Percentiles rank a stretch among this genome's conserved stretches.
These are phyloP conservation scores for Amblyteles armatorius DNA, from an alignment of 2,888 invertebrate genomes.

Conservation along the genomic window DNA sequence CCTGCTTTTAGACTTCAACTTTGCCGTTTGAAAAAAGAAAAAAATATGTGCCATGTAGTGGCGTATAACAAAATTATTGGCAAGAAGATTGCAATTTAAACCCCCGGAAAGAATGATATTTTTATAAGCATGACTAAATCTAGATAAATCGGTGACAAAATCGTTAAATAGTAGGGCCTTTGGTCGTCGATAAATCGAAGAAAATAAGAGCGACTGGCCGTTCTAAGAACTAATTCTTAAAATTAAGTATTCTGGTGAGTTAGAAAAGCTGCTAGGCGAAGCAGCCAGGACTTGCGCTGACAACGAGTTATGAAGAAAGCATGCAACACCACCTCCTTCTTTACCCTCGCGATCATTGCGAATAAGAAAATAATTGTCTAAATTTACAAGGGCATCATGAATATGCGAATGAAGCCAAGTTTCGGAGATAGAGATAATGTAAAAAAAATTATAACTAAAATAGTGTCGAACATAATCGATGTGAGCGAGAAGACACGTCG, in stretches of 20 bases:
- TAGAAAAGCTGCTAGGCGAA: no score
- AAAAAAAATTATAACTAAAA: not conserved
- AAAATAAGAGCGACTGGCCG: not conserved
- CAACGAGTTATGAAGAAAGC: conserved; percentile 29
- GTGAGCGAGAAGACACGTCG: not conserved
- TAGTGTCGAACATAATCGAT: not conserved
- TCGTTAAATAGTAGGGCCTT: not conserved
- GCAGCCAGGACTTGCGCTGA: no score
- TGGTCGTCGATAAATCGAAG: conserved; percentile 1
- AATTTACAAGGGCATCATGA: not conserved
- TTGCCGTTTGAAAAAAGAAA: no score
- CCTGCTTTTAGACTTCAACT: no score
- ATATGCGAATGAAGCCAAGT: conserved; percentile 38
- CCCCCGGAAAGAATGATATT: not conserved
- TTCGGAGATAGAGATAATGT: conserved; percentile 41
- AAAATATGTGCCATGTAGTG: no score
- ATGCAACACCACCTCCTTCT: conserved; percentile 46
- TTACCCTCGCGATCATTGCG: not conserved
- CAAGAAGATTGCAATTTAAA: not conserved
- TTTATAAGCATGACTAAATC: not conserved
- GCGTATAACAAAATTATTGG: not conserved
- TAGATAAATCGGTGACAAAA: not conserved
- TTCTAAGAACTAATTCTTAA: not conserved
- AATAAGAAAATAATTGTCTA: conserved; percentile 8
- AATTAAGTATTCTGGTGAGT: no score